These are phyloP conservation scores for Ips nitidus DNA, from an alignment of 1,140 invertebrate species.

Conservation along the genomic window DNA sequence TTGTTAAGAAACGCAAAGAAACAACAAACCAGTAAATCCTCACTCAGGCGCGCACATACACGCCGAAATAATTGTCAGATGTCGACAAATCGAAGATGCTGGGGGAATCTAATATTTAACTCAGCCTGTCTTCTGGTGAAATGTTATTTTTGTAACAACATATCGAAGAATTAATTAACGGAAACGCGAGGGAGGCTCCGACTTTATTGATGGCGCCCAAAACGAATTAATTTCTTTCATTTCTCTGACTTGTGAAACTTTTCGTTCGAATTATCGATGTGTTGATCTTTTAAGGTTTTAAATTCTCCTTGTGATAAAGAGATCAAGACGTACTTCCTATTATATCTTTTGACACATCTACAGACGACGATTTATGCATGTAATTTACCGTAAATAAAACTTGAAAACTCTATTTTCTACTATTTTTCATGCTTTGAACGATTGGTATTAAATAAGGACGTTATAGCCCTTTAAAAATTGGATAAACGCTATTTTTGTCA, in stretches of 20 bases:
- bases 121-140: background rate
- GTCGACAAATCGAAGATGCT: slow-evolving; percentile 19
- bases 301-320: too few relatives aligned
- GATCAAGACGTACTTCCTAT: too few relatives aligned
- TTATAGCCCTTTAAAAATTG: too few relatives aligned
- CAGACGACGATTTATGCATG: too few relatives aligned
- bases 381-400: too few relatives aligned
- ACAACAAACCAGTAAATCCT: slow-evolving; percentile 11
- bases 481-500: too few relatives aligned
- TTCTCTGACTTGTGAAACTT: background rate
- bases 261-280: background rate
- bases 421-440: too few relatives aligned
- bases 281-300: too few relatives aligned
- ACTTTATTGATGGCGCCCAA: slow-evolving; percentile 17
- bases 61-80: slow-evolving; percentile 22
- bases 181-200: slow-evolving; percentile 18
- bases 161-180: slow-evolving; percentile 30
- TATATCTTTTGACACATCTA: too few relatives aligned
- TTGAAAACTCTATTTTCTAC: too few relatives aligned
- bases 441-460: too few relatives aligned
- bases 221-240: slow-evolving; percentile 17
- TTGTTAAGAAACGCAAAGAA: slow-evolving; percentile 6
- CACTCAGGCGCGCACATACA: background rate
- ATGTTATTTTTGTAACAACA: slow-evolving; percentile 26
- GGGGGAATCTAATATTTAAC: slow-evolving; percentile 18